Conservation (phyloP, 2,113 vertebrate genomes). For the Dromas ardeola region DNA sequence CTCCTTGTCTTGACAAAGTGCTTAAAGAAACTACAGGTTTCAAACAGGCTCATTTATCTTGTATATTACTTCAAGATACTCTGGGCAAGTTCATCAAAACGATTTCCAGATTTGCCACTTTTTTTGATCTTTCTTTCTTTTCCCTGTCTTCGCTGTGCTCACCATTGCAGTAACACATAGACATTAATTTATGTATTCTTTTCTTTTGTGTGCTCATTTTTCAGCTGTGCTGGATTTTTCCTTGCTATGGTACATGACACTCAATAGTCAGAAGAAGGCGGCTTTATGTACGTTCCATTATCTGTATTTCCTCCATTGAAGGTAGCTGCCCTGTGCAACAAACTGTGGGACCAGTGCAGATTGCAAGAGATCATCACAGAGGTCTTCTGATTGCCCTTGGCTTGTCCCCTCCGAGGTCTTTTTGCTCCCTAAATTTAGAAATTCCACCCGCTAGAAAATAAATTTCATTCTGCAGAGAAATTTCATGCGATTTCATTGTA, state of each 20-base stretch:
- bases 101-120: not conserved
- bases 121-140: not conserved
- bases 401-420: not conserved
- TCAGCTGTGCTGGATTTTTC: not conserved
- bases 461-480: not conserved
- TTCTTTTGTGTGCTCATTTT: not conserved
- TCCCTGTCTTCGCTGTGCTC: not conserved
- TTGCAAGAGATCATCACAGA: not conserved
- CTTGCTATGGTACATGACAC: not conserved
- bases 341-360: not conserved
- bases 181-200: rapidly evolving
- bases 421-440: not conserved
- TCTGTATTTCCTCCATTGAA: not conserved
- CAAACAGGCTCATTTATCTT: not conserved
- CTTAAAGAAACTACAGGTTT: not conserved
- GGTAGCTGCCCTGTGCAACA: not conserved
- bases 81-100: not conserved
- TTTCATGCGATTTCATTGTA: too few relatives aligned
- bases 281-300: not conserved
- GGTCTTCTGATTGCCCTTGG: not conserved
- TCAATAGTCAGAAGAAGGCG: not conserved
- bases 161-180: not conserved
- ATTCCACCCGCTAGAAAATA: not conserved
- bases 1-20: conserved; percentile 11
- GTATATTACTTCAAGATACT: not conserved